Evolutionary conservation across 2,113 vertebrate genomes (phyloP), one percentile per base, ranked within the genome.

Genomic region (Apaloderma vittatum): DNA sequence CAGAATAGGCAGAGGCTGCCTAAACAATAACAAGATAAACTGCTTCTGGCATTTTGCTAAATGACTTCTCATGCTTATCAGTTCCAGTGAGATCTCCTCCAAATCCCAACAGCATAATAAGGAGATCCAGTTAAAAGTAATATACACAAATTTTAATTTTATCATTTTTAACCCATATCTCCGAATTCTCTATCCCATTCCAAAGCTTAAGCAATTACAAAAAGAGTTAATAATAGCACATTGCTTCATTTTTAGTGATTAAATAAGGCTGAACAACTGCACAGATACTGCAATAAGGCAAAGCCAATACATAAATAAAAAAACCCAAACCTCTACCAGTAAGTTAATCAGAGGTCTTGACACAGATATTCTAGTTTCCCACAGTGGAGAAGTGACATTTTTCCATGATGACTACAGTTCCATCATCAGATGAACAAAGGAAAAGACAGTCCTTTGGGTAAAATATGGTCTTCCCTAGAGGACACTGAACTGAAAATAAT

Each of bases 21-120:
- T 26, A 52, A 88, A 36, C 19, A 74, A 29, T 27, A 78, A 32
- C 3, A 93, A 78, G 23, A 75, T 34, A 63, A 95, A 93, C 24
- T 46, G 57, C 48, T 91, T 15, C 65, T 93, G 88, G 72, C 90
- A 68, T 94, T 75, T 82, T 78, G 36, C 49, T 82, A 82, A 75
- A 55, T 45, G 57, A 90, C 65, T 32, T 82, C 70, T 87, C 34
- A 32, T 43, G 61, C 52, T 78, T 63, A 75, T 52, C 37, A 16
- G 17, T n/a, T 91, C 48, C 66, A 67, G 43, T 30, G 32, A 87
- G 34, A 81, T 74, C 45, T 77, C 34, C 46, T 62, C 21, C 55
- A 87, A 52, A 34, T 81, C 43, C 17, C 37, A 67, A 32, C 43
- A 51, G 14, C 21, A 0, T 6, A 48, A 72, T 2, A 68, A 19